Evolutionary conservation across 2,888 invertebrate species (phyloP).

Genomic region (Cremastobaeus sp.): DNA sequence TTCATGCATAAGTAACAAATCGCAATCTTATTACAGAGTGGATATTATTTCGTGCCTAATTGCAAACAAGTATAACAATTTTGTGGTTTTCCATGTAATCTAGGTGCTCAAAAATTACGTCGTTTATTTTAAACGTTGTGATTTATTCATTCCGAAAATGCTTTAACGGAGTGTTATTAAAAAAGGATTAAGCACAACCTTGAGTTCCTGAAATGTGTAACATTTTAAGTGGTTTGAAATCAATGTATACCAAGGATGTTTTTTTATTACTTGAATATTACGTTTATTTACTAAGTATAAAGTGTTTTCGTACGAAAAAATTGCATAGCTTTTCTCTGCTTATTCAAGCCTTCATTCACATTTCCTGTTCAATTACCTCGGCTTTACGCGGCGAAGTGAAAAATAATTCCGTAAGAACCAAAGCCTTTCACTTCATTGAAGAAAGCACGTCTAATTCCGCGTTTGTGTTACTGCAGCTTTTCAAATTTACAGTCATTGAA

Average conservation of each 20-base stretch:
- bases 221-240: no score
- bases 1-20: conserved; percentile 62
- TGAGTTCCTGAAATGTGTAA: no score
- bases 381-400: conserved; percentile 45
- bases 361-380: conserved; percentile 45
- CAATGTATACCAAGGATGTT: no score
- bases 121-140: no score
- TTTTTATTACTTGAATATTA: conserved; percentile 8
- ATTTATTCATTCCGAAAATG: no score
- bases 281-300: conserved; percentile 13
- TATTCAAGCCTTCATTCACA: conserved; percentile 37
- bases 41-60: conserved; percentile 27
- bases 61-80: no score
- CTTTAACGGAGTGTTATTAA: no score
- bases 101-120: no score
- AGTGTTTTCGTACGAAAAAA: conserved; percentile 34
- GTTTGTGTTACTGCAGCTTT: conserved; percentile 34
- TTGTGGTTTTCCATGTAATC: no score
- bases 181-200: no score
- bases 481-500: conserved; percentile 39
- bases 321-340: conserved; percentile 12
- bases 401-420: conserved; percentile 51
- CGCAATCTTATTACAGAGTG: conserved; percentile 41
- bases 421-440: conserved; percentile 46
- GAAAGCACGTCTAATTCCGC: conserved; percentile 45